Evolutionary conservation across 2,888 invertebrate species (phyloP), one percentile per base, ranked within the genome.

Genomic region (Dromius quadrimaculatus): DNA sequence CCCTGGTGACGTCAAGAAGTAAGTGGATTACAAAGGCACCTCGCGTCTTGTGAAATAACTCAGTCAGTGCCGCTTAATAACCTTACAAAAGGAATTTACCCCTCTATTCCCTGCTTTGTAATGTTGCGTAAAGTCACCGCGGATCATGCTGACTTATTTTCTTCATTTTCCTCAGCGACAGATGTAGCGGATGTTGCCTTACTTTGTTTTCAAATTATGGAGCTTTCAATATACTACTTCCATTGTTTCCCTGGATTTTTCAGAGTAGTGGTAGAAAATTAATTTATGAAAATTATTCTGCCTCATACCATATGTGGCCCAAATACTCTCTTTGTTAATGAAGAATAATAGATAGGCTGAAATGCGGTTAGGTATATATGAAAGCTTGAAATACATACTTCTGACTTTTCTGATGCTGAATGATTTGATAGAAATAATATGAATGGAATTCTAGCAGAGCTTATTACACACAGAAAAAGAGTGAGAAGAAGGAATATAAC

Each of bases 41-140:
- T 59, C 19, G 59, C 59, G 59, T 20, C 59, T 59, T 59, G 34
- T 59, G 17, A 23, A 59, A 59, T 59, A 59, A 59, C 59, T 59
- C 59, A 47, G 47, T 47, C 22, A 54, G 28, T 54, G 50, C 50
- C 13, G 19, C 59, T 34, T 59, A 59, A 59, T 59, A 59, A 36
- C 36, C 34, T 59, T 59, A 59, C 47, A 47, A 47, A 22, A 19
- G 22, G 20, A 47, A 47, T 59, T 59, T 59, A 59, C 32, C 5
- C 32, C 32, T 9, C 5, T 32, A 8, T 32, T 20, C 34, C 34
- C 2, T 13, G 36, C 59, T 59, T 34, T 36, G 59, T 59, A 36
- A 59, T 34, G 59, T 59, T 36, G 19, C 13, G 19, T 23, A 17
- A 59, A 59, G 34, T 59, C 36, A 59, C 59, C 36, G n/a, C 34